These are phyloP conservation scores for Catalaphyllia jardinei DNA, from an alignment of 64 coral and sea anemone genomes.

Conservation along the genomic window DNA sequence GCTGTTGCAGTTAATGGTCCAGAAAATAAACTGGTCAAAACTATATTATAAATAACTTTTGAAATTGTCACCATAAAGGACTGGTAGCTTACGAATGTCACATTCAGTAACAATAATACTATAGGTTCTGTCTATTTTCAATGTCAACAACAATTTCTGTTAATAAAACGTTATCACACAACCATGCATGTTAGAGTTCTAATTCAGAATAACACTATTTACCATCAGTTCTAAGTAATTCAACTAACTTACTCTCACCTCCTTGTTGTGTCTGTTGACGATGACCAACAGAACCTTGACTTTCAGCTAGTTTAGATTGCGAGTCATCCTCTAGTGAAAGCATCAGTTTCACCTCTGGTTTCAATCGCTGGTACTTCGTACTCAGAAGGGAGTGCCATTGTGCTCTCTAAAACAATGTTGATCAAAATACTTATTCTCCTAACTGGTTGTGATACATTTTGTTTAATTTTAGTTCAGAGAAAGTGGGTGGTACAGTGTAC, in stretches of 20 bases:
- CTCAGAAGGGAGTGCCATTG: conserved; percentile 93
- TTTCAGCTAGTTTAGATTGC: conserved; percentile 36
- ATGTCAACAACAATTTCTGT: too few relatives aligned
- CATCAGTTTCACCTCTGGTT: conserved; percentile 89
- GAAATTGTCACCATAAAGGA: too few relatives aligned
- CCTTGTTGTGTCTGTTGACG: conserved; percentile 34
- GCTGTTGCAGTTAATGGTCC: too few relatives aligned
- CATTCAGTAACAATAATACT: too few relatives aligned
- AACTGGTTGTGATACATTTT: neutral
- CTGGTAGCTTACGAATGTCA: too few relatives aligned
- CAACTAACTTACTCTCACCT: conserved; percentile 12
- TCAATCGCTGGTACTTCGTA: conserved; percentile 88
- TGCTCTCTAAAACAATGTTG: conserved; percentile 70
- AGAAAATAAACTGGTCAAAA: too few relatives aligned
- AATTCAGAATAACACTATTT: too few relatives aligned
- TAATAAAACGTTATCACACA: too few relatives aligned
- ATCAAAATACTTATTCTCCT: neutral
- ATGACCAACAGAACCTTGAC: neutral
- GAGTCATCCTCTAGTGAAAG: conserved; percentile 92
- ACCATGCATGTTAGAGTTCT: too few relatives aligned
- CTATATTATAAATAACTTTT: too few relatives aligned
- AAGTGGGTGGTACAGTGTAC: too few relatives aligned
- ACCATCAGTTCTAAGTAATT: neutral
- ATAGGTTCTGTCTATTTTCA: too few relatives aligned
- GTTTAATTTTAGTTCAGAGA: neutral